Conservation (phyloP, 2,888 invertebrate species). For the Melinaea marsaeus region DNA sequence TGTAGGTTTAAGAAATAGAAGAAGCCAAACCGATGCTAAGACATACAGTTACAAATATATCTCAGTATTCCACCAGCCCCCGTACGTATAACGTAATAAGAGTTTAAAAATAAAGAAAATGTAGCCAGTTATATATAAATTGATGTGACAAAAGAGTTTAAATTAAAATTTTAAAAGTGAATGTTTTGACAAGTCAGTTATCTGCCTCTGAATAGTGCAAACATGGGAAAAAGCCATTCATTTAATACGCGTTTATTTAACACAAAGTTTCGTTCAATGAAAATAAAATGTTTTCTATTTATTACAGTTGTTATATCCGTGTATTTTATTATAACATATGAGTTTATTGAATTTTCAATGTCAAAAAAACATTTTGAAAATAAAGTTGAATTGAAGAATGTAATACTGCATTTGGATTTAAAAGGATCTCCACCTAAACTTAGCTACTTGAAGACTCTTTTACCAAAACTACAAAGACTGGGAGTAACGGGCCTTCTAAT, state of each 20-base stretch:
- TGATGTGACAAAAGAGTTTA: too few species aligned
- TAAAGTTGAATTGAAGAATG: conserved; percentile 53
- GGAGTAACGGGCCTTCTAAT: conserved; percentile 88
- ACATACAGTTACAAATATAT: too few species aligned
- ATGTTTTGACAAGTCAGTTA: too few species aligned
- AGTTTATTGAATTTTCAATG: not conserved
- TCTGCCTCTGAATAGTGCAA: not conserved
- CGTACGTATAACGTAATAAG: too few species aligned
- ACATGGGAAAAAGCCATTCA: not conserved
- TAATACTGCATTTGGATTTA: conserved; percentile 89
- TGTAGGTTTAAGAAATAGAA: too few species aligned
- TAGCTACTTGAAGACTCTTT: conserved; percentile 77
- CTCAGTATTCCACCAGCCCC: too few species aligned
- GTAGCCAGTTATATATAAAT: too few species aligned
- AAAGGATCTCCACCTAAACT: conserved; percentile 90
- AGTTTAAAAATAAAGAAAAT: too few species aligned
- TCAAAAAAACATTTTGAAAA: conserved; percentile 8
- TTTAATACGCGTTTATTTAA: conserved; percentile 8
- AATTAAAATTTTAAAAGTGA: too few species aligned
- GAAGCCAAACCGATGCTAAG: too few species aligned
- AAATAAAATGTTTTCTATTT: conserved; percentile 14
- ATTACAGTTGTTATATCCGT: conserved; percentile 4
- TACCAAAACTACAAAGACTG: conserved; percentile 78
- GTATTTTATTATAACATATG: conserved; percentile 17
- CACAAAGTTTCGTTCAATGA: conserved; percentile 10